phyloP scores from a whole-genome alignment of 2,888 invertebrate genomes.

The Amiota minor region DNA sequence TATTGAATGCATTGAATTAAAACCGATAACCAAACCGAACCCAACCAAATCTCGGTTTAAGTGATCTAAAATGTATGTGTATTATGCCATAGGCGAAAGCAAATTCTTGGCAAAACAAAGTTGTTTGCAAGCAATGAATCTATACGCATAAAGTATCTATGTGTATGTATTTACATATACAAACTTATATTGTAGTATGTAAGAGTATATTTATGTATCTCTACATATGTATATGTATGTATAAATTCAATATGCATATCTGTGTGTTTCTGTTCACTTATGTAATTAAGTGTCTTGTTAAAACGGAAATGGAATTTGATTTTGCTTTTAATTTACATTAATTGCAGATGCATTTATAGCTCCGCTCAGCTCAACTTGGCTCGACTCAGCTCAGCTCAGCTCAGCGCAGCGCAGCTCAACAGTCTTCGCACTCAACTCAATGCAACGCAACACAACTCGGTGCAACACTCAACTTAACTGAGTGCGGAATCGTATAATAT shows the following conservation, averaged over 20 bases:
- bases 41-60: background rate
- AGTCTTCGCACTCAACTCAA: too few relatives aligned
- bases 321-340: slow-evolving; percentile 65
- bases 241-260: background rate
- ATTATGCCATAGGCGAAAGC: slow-evolving; percentile 44
- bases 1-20: too few relatives aligned
- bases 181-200: background rate
- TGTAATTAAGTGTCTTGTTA: slow-evolving; percentile 64
- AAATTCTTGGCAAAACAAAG: slow-evolving; percentile 50
- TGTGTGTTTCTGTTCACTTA: slow-evolving; percentile 55
- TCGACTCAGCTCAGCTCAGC: background rate
- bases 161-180: background rate
- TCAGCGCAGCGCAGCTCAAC: background rate
- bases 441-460: too few relatives aligned
- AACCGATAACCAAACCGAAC: background rate
- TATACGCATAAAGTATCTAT: slow-evolving; percentile 3
- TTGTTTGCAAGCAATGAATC: slow-evolving; percentile 33
- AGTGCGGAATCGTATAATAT: too few relatives aligned
- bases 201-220: background rate
- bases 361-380: slow-evolving; percentile 33
- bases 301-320: slow-evolving; percentile 63
- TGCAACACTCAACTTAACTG: too few relatives aligned
- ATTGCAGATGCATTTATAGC: slow-evolving; percentile 58
- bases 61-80: background rate
- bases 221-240: background rate